Evolutionary conservation across 2,797 vertebrate genomes (phyloP).

Genomic region (Leptoclinus maculatus): DNA sequence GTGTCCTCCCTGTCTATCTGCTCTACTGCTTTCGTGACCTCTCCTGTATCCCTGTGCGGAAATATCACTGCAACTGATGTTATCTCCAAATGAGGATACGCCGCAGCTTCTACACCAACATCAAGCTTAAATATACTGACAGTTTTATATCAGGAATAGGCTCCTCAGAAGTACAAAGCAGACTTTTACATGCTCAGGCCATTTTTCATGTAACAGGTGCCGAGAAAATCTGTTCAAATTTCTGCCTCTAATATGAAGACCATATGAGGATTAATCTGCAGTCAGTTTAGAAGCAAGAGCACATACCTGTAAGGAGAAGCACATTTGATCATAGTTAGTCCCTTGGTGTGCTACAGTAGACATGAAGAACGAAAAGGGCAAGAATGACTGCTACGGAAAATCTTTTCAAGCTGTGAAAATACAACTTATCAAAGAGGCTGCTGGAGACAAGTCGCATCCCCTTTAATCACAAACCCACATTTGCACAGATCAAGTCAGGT

Average conservation of each 20-base stretch:
- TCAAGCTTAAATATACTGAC: slow-evolving; percentile 61
- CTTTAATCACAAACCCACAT: slow-evolving; percentile 7
- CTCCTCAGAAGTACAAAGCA: slow-evolving; percentile 61
- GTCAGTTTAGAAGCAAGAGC: slow-evolving; percentile 13
- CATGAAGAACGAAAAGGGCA: slow-evolving; percentile 13
- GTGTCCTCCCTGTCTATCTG: slow-evolving; percentile 42
- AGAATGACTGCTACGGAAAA: slow-evolving; percentile 18
- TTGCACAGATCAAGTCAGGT: slow-evolving; percentile 15
- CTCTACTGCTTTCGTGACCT: slow-evolving; percentile 43
- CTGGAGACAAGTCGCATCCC: slow-evolving; percentile 17
- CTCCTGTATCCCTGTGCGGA: slow-evolving; percentile 39
- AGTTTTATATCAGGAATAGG: slow-evolving; percentile 67
- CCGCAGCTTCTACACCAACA: slow-evolving; percentile 39
- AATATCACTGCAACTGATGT: slow-evolving; percentile 54
- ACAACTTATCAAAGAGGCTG: slow-evolving; percentile 16
- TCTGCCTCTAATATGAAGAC: slow-evolving; percentile 62
- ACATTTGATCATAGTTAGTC: slow-evolving; percentile 47
- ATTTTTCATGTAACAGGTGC: slow-evolving; percentile 79
- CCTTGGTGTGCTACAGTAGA: slow-evolving; percentile 9
- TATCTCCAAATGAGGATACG: slow-evolving; percentile 53
- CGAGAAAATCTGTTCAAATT: slow-evolving; percentile 59
- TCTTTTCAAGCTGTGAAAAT: slow-evolving; percentile 50
- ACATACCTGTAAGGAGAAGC: slow-evolving; percentile 32
- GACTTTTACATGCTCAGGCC: slow-evolving; percentile 19
- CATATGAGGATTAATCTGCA: slow-evolving; percentile 59